Base-by-base conservation (phyloP, 2,888 invertebrate genomes). In the Tetropium fuscum region DNA sequence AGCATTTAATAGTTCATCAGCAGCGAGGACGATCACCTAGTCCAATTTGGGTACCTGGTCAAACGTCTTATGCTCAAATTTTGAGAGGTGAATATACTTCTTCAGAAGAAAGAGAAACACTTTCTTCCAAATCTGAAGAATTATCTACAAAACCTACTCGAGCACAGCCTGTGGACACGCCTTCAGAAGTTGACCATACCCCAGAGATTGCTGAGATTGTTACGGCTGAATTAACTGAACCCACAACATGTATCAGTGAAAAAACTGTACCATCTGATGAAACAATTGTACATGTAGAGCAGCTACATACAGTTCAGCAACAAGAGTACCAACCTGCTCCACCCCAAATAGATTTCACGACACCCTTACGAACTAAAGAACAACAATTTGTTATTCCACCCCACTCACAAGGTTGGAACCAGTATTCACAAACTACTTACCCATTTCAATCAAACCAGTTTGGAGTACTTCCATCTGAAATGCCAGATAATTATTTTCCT, bases 51-150 rank as follows among this genome's bases (percentile, higher is more conserved):
- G 78, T 84, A 36, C 90, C 89, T 2, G 91, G 90, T 20, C 88
- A 88, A 16, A 87, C 90, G 43, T 88, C 92, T 41, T 94, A 93
- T 79, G 92, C 94, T 43, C 92, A 92, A 81, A 89, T 94, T 64
- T 85, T 93, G 60, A 87, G 88, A 69, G 92, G 93, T 5, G 78
- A 83, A 74, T 80, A 54, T 13, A 81, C 34, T 40, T 57, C 41
- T 2, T 60, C 63, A 6, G 62, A 66, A 38, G 64, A 66, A 51
- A 56, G 47, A 53, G 54, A 68, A 36, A 34, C 41, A 20, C 11
- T 16, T n/a, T 18, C 53, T 19, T 18, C 40, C 41, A 16, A 58
- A 44, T 25, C 27, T 40, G 34, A 57, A 43, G 30, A 18, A 15
- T 11, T 25, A 10, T 45, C 27, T n/a, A 2, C 40, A 40, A 44